These are phyloP conservation scores for Colostygia pectinataria DNA, from an alignment of 2,888 invertebrate species.

Conservation along the genomic window DNA sequence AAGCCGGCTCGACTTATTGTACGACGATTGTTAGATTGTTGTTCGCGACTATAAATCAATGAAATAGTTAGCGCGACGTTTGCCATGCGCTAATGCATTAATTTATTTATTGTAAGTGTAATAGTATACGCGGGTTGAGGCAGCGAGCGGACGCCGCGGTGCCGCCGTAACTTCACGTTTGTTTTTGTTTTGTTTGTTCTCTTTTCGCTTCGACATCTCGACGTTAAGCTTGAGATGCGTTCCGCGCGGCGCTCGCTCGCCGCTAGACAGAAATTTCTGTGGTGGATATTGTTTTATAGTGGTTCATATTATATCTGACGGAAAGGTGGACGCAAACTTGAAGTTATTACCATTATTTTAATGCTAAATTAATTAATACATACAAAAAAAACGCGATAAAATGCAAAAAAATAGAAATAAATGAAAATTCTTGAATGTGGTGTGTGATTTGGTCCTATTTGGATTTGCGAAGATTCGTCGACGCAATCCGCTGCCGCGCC, in stretches of 20 bases:
- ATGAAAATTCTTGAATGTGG: constrained; percentile 77
- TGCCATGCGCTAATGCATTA: constrained; percentile 43
- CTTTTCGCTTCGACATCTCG: constrained; percentile 73
- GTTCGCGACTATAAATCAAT: constrained; percentile 43
- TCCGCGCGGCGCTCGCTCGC: constrained; percentile 56
- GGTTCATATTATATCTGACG: constrained; percentile 61
- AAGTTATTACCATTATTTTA: constrained; percentile 80
- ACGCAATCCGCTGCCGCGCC: constrained; percentile 31
- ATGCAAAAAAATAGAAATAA: constrained; percentile 76
- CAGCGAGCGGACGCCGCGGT: constrained; percentile 42
- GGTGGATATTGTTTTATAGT: constrained; percentile 63
- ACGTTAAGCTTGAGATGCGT: constrained; percentile 61
- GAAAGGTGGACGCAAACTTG: constrained; percentile 76
- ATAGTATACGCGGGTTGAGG: constrained; percentile 29
- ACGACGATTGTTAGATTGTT: constrained; percentile 41
- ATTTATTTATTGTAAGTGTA: constrained; percentile 52
- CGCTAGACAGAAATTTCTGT: constrained; percentile 58
- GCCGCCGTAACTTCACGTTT: constrained; percentile 69
- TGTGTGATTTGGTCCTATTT: constrained; percentile 76
- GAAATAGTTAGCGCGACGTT: constrained; percentile 42
- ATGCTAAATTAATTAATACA: constrained; percentile 81
- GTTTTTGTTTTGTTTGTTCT: constrained; percentile 78
- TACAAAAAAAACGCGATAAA: constrained; percentile 61
- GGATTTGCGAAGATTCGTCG: constrained; percentile 37
- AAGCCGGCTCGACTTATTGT: constrained; percentile 38